A percentile compares a stretch with the other conserved stretches of the same genome.
These are phyloP conservation scores for Ataeniobius toweri DNA, from an alignment of 2,797 vertebrate species.

Conservation along the genomic window DNA sequence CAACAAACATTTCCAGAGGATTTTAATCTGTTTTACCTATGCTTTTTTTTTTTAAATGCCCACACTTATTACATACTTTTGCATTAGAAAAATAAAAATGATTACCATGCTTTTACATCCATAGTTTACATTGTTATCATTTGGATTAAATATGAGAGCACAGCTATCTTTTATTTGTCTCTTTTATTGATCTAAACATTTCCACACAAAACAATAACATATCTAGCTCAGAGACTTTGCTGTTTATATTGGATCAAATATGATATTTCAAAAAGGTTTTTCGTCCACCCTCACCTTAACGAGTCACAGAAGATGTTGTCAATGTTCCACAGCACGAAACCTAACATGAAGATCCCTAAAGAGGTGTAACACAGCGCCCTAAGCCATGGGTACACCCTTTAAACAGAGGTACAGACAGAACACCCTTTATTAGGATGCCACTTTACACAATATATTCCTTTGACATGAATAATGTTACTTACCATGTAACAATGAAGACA, in stretches of 20 bases:
- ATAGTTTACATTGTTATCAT: not conserved
- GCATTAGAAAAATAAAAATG: not conserved
- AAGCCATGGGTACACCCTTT: slow-evolving; percentile 97
- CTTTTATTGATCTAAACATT: not conserved
- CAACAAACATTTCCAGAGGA: not conserved
- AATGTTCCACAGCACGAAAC: slow-evolving; percentile 96
- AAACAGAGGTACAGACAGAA: slow-evolving; percentile 21
- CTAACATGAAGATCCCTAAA: slow-evolving; percentile 90
- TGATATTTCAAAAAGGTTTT: not conserved
- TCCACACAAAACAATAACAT: no score
- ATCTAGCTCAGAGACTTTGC: no score
- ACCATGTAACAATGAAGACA: slow-evolving; percentile 97
- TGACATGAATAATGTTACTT: slow-evolving; percentile 60
- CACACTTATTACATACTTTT: not conserved
- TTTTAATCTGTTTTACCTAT: not conserved
- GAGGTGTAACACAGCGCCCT: slow-evolving; percentile 91
- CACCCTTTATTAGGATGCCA: not conserved
- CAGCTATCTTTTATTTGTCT: not conserved
- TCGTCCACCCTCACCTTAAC: slow-evolving; percentile 82
- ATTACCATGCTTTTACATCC: not conserved
- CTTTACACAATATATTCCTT: not conserved
- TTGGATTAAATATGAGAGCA: not conserved
- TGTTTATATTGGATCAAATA: not conserved
- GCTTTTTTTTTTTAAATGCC: not conserved
- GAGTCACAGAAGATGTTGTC: slow-evolving; percentile 95